These are phyloP conservation scores for Ligdia adustata DNA, from an alignment of 2,888 invertebrate species.

Conservation along the genomic window DNA sequence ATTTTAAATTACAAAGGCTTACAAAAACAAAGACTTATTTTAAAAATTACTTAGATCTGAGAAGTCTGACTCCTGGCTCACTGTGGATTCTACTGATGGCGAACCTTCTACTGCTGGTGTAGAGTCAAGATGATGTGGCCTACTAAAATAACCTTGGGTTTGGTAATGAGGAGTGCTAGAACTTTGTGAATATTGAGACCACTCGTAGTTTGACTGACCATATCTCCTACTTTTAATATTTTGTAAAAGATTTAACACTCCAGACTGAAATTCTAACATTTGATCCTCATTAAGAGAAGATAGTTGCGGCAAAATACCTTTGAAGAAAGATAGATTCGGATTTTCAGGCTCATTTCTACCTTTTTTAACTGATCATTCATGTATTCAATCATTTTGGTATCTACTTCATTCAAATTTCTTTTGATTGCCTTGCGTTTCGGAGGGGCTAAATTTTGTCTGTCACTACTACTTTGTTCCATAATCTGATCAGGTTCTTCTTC, in stretches of 20 bases:
- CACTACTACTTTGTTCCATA: constrained; percentile 29
- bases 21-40: constrained; percentile 17
- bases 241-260: constrained; percentile 36
- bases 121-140: constrained; percentile 26
- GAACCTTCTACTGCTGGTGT: constrained; percentile 23
- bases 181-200: constrained; percentile 32
- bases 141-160: constrained; percentile 27
- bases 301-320: constrained; percentile 32
- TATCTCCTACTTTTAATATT: constrained; percentile 34
- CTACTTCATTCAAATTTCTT: constrained; percentile 35
- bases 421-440: constrained; percentile 32
- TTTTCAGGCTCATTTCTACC: constrained; percentile 31
- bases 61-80: constrained; percentile 21
- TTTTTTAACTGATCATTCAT: constrained; percentile 27
- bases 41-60: constrained; percentile 24
- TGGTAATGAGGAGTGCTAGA: constrained; percentile 28
- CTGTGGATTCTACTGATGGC: constrained; percentile 25
- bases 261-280: constrained; percentile 36
- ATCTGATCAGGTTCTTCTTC: constrained; percentile 11
- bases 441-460: constrained; percentile 34
- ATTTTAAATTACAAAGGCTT: constrained; percentile 20
- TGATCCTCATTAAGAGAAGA: constrained; percentile 33
- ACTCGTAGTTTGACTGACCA: constrained; percentile 30
- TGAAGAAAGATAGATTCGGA: constrained; percentile 28
- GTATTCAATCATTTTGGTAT: constrained; percentile 32